A percentile compares a stretch with the other conserved stretches of the same genome.
Evolutionary conservation across 2,797 vertebrate species (phyloP).

Genomic region (Acipenser oxyrinchus): DNA sequence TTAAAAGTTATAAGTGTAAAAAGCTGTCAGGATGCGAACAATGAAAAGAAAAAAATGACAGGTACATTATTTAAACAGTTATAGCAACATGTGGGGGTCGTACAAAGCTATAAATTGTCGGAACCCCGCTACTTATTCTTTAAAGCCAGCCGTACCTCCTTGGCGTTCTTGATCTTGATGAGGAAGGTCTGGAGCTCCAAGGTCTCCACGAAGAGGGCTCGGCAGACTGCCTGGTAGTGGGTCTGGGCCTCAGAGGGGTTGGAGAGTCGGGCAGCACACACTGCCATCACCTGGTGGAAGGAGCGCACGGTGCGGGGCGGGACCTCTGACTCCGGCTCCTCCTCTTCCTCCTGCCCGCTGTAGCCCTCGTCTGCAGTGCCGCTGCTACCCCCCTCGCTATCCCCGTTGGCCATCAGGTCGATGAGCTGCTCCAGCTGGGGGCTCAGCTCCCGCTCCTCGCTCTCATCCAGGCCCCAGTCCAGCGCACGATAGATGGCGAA

Average conservation of each 20-base stretch:
- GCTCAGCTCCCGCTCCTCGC: conserved; percentile 85
- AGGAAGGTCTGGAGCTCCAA: conserved; percentile 91
- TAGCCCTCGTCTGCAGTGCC: conserved; percentile 75
- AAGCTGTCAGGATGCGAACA: no score
- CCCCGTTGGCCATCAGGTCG: conserved; percentile 77
- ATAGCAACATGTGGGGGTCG: not conserved
- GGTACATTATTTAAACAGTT: not conserved
- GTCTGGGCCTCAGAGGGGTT: conserved; percentile 62
- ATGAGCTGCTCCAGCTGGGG: conserved; percentile 84
- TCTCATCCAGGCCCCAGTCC: conserved; percentile 92
- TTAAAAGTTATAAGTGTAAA: no score
- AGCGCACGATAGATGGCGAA: conserved; percentile 86
- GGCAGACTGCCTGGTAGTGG: conserved; percentile 90
- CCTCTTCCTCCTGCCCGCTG: conserved; percentile 77
- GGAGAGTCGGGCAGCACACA: conserved; percentile 70
- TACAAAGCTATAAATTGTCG: not conserved
- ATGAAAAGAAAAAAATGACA: not conserved
- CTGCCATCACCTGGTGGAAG: conserved; percentile 70
- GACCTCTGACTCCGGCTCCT: conserved; percentile 59
- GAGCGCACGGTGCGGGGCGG: conserved; percentile 53
- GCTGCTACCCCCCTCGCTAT: conserved; percentile 36
- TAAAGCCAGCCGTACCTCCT: conserved; percentile 62
- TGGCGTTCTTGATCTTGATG: conserved; percentile 77
- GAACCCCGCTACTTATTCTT: not conserved
- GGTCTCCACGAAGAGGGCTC: conserved; percentile 83